phyloP scores from a whole-genome alignment of 2,888 invertebrate genomes.

The Podotricha telesiphe region DNA sequence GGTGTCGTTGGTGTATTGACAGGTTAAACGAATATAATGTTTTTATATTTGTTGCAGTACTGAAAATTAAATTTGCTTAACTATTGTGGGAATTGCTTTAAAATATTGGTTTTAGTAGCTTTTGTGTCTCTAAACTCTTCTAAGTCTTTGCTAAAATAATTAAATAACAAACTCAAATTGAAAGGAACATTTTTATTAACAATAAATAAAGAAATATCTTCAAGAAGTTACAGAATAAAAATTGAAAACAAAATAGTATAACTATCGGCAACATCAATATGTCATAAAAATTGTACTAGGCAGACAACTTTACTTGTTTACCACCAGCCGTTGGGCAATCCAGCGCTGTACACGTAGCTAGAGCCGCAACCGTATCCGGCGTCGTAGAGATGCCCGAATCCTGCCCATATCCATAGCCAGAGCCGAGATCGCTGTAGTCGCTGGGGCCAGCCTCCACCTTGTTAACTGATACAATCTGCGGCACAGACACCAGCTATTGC shows the following conservation, averaged over 20 bases:
- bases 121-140: too few relatives aligned
- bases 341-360: not conserved
- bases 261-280: not conserved
- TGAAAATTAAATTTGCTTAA: too few relatives aligned
- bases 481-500: constrained; percentile 60
- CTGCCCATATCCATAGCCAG: constrained; percentile 40
- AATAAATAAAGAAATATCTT: constrained; percentile 3
- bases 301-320: not conserved
- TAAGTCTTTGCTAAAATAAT: not conserved
- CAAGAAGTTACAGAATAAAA: not conserved
- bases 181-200: not conserved
- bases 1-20: too few relatives aligned
- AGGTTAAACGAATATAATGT: too few relatives aligned
- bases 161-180: not conserved
- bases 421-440: constrained; percentile 46
- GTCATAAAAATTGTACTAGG: constrained; percentile 17
- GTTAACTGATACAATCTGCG: constrained; percentile 64
- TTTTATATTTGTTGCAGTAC: too few relatives aligned
- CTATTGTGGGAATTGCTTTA: not conserved
- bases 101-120: not conserved
- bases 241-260: not conserved
- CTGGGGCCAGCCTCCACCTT: constrained; percentile 54
- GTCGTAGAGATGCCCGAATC: constrained; percentile 34
- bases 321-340: constrained; percentile 47
- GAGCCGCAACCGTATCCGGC: constrained; percentile 26